phyloP scores from a whole-genome alignment of 2,113 vertebrate genomes.

The Suricata suricatta region DNA sequence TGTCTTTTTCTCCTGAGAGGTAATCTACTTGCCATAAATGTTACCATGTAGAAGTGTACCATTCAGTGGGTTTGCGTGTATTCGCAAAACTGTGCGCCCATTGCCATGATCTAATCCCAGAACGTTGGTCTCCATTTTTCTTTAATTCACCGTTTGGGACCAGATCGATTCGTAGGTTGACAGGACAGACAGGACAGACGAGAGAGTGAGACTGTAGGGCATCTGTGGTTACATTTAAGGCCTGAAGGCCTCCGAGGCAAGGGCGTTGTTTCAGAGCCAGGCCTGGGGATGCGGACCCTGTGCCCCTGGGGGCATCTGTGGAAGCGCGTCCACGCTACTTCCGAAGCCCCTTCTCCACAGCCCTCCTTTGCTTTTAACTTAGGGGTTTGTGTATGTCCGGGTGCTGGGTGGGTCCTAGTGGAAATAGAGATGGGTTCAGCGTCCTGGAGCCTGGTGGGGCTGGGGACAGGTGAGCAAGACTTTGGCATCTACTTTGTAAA shows the following conservation, averaged over 20 bases:
- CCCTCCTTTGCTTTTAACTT: not conserved
- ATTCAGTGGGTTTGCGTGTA: not conserved
- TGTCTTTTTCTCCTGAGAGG: not conserved
- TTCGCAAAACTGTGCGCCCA: not conserved
- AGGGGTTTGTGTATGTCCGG: fast-evolving
- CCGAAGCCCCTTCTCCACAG: not conserved
- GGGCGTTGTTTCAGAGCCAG: fast-evolving
- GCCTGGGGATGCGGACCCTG: not conserved
- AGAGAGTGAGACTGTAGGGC: not conserved
- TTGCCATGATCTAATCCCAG: not conserved
- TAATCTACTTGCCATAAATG: no score
- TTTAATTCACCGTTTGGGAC: not conserved
- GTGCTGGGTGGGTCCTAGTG: not conserved
- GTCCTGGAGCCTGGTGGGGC: fast-evolving
- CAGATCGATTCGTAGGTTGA: not conserved
- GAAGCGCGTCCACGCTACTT: not conserved
- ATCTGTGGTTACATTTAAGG: not conserved
- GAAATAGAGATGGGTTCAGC: not conserved
- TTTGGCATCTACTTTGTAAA: not conserved
- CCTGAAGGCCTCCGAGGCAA: not conserved
- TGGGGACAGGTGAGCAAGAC: not conserved
- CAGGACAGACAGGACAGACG: fast-evolving
- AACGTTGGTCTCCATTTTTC: not conserved
- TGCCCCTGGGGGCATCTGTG: fast-evolving
- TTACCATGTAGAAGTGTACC: not conserved